Conservation (phyloP, 2,113 vertebrate genomes). For the Dasyornis broadbenti region DNA sequence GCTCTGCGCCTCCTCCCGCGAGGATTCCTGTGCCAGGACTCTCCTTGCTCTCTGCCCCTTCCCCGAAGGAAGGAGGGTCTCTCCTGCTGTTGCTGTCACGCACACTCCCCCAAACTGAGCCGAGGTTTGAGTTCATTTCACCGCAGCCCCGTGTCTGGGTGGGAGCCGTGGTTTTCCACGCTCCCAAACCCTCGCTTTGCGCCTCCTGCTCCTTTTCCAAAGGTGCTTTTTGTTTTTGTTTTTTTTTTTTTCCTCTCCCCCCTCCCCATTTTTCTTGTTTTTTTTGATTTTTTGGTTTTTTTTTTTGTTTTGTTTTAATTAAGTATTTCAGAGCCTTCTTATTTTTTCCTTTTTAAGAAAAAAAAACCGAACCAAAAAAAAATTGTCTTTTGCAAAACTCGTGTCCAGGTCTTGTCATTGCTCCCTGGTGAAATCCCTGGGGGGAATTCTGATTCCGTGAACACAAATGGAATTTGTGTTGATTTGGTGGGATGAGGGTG, state of each 20-base stretch:
- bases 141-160: background rate
- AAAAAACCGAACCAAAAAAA: background rate
- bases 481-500: background rate
- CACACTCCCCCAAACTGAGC: conserved; percentile 32
- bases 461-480: background rate
- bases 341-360: background rate
- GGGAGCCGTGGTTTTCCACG: background rate
- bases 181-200: background rate
- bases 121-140: conserved; percentile 12
- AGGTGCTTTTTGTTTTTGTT: background rate
- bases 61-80: background rate
- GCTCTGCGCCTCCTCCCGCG: background rate
- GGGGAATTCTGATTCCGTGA: background rate
- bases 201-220: background rate
- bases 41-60: background rate
- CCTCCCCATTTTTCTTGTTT: background rate
- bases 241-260: rapidly evolving
- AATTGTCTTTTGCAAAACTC: conserved; percentile 7
- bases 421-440: background rate
- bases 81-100: background rate
- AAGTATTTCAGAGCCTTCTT: background rate
- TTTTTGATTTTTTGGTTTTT: background rate
- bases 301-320: background rate
- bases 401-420: conserved; percentile 34
- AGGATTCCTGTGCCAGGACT: background rate